Evolutionary conservation across 92 coral and sea anemone species (phyloP).

Genomic region (Paragorgia papillata): DNA sequence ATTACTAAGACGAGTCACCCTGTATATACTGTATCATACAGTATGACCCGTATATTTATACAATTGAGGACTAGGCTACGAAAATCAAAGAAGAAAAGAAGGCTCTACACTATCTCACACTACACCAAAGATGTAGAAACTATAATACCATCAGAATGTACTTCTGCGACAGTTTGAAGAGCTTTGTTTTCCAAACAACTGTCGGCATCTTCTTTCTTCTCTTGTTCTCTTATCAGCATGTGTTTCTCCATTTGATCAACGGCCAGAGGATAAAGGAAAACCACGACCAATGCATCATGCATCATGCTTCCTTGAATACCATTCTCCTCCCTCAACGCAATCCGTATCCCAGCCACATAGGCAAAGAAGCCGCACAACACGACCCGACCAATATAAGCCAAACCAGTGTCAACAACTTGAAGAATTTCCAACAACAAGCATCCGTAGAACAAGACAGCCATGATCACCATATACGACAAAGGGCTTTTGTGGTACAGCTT

Average conservation of each 20-base stretch:
- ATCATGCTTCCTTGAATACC: slow-evolving; percentile 68
- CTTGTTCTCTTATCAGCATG: slow-evolving; percentile 22
- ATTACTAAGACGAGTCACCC: too few species aligned
- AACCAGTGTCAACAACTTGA: slow-evolving; percentile 53
- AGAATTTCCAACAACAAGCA: slow-evolving; percentile 55
- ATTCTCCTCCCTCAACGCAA: slow-evolving; percentile 61
- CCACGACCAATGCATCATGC: slow-evolving; percentile 67
- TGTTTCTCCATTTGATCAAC: slow-evolving; percentile 82
- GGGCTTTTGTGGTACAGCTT: slow-evolving; percentile 43
- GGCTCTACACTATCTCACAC: too few species aligned
- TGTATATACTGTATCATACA: too few species aligned
- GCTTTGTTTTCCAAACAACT: not conserved
- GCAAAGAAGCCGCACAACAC: slow-evolving; percentile 80
- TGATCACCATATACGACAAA: slow-evolving; percentile 55
- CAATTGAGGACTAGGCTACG: too few species aligned
- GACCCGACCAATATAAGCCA: slow-evolving; percentile 82
- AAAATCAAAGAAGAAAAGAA: too few species aligned
- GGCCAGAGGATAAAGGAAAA: slow-evolving; percentile 73
- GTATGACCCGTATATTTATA: too few species aligned
- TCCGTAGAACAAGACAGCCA: slow-evolving; percentile 64
- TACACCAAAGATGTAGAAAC: too few species aligned
- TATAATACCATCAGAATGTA: too few species aligned
- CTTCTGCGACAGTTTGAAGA: too few species aligned
- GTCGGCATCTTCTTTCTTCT: not conserved
- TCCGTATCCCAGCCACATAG: slow-evolving; percentile 66